Percentiles rank a stretch among this genome's conserved stretches.
phyloP scores from a whole-genome alignment of 2,113 vertebrate genomes.

The Anser cygnoides region DNA sequence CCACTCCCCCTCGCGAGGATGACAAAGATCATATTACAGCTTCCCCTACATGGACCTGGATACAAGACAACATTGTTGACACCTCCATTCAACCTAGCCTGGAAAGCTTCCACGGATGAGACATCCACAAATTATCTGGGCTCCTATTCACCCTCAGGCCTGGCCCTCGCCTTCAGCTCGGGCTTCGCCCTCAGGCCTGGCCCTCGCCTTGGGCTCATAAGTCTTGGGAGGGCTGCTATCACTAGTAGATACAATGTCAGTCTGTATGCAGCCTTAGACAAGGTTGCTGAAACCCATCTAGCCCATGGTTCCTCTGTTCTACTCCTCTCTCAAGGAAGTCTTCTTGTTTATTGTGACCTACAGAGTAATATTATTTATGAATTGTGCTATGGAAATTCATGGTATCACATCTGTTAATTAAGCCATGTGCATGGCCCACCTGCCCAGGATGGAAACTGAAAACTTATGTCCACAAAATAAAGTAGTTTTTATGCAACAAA shows the following conservation, averaged over 20 bases:
- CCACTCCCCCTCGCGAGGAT: too few relatives aligned
- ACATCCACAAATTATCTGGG: too few relatives aligned
- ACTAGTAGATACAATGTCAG: neutral
- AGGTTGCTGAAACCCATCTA: neutral
- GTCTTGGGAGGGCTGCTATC: neutral
- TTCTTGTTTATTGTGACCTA: neutral
- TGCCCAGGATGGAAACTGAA: neutral
- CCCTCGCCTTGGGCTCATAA: too few relatives aligned
- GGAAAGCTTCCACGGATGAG: too few relatives aligned
- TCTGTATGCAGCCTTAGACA: neutral
- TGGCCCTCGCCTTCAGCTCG: too few relatives aligned
- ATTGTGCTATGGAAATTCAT: neutral
- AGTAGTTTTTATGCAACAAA: neutral
- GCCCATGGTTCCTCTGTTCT: neutral
- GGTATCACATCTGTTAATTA: neutral
- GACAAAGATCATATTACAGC: too few relatives aligned
- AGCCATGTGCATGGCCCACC: accelerated
- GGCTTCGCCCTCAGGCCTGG: too few relatives aligned
- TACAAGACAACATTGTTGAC: too few relatives aligned
- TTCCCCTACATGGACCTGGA: too few relatives aligned
- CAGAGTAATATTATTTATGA: neutral
- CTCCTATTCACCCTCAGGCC: too few relatives aligned
- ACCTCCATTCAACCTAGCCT: too few relatives aligned
- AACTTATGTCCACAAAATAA: neutral
- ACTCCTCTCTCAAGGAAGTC: neutral